Evolutionary conservation across 2,797 vertebrate genomes (phyloP).

Genomic region (Myotis planiceps): DNA sequence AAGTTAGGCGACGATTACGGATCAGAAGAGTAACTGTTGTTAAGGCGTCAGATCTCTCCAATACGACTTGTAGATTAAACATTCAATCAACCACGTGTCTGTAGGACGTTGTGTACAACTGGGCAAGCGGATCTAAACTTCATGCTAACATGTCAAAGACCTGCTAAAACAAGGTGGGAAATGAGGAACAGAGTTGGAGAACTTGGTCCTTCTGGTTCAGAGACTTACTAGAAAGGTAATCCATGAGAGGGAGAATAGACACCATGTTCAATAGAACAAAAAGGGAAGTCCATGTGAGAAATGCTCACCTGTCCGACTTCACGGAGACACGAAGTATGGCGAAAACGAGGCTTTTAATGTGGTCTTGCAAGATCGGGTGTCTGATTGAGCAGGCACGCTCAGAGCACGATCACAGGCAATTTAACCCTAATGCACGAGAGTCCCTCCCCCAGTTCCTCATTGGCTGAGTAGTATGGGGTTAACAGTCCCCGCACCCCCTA

Average conservation of each 20-base stretch:
- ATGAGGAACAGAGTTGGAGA: background rate
- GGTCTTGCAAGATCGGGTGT: too few relatives aligned
- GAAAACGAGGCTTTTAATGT: too few relatives aligned
- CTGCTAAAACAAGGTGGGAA: background rate
- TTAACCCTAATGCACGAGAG: too few relatives aligned
- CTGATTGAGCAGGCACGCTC: too few relatives aligned
- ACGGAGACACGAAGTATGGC: too few relatives aligned
- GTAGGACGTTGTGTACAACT: background rate
- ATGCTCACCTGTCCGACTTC: too few relatives aligned
- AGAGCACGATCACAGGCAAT: too few relatives aligned
- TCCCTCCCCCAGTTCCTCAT: too few relatives aligned
- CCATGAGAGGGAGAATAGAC: background rate
- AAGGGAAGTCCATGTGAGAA: background rate
- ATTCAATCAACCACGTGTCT: background rate
- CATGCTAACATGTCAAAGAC: accelerated
- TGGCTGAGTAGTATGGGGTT: too few relatives aligned
- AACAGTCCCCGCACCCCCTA: too few relatives aligned
- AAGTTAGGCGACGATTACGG: background rate
- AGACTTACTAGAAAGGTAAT: background rate
- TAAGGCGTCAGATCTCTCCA: background rate
- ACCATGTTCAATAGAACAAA: background rate
- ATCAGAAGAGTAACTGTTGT: background rate
- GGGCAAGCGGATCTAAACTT: background rate
- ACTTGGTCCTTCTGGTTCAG: background rate
- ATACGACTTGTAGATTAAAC: background rate